Evolutionary conservation across 2,113 vertebrate genomes (phyloP).

Genomic region (Ranitomeya variabilis): DNA sequence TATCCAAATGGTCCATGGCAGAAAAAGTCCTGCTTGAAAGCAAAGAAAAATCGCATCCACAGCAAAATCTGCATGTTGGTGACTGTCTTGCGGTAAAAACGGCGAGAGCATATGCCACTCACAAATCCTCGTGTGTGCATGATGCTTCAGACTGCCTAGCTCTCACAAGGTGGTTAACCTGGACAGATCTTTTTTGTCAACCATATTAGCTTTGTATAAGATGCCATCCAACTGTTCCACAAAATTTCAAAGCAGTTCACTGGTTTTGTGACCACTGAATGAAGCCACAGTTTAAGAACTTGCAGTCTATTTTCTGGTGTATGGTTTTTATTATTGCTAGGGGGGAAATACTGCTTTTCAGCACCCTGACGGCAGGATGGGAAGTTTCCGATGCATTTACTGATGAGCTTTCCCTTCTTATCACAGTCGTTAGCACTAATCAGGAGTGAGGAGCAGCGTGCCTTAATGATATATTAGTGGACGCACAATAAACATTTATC

Average conservation of each 20-base stretch:
- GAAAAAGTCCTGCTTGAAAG: too few relatives aligned
- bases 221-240: background rate
- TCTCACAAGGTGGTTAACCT: too few relatives aligned
- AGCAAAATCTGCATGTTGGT: too few relatives aligned
- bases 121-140: too few relatives aligned
- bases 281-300: background rate
- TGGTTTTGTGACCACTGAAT: background rate
- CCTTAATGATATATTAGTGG: background rate
- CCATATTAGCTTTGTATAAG: too few relatives aligned
- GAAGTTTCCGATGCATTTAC: background rate
- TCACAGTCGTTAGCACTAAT: constrained; percentile 13
- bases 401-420: background rate
- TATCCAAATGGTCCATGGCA: too few relatives aligned
- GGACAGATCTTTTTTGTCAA: too few relatives aligned
- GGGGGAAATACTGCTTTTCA: background rate
- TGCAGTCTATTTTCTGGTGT: background rate
- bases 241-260: background rate
- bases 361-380: background rate
- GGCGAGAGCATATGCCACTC: too few relatives aligned
- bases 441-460: background rate
- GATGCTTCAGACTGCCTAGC: too few relatives aligned
- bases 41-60: too few relatives aligned
- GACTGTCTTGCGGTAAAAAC: too few relatives aligned
- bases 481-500: background rate
- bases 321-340: background rate